A percentile compares a stretch with the other conserved stretches of the same genome.
Conservation (phyloP, 2,113 vertebrate genomes). For the Leucopsar rothschildi region DNA sequence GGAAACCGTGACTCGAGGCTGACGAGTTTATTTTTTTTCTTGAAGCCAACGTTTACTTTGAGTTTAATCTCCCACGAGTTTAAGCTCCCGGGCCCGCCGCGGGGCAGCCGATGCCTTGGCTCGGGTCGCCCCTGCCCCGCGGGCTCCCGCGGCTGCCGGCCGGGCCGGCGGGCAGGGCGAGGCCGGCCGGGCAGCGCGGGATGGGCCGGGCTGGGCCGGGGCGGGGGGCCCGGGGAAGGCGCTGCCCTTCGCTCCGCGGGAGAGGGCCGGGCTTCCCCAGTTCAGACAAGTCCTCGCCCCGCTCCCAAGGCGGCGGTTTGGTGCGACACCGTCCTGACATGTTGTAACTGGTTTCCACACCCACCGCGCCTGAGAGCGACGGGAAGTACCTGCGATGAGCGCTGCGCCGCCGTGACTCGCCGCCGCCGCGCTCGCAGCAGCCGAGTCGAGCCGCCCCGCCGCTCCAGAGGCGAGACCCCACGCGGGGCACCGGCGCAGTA, state of each 20-base stretch:
- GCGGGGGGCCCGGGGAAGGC: background rate
- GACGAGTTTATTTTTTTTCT: background rate
- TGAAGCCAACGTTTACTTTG: background rate
- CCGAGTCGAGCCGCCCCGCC: background rate
- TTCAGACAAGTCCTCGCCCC: conserved; percentile 78
- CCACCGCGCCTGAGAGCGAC: conserved; percentile 72
- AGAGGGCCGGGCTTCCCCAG: conserved; percentile 69
- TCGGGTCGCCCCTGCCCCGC: background rate
- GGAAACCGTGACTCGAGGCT: conserved; percentile 21
- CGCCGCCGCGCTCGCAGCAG: background rate
- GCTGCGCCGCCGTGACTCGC: background rate
- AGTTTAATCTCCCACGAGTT: background rate
- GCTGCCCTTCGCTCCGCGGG: background rate
- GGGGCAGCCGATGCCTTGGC: background rate
- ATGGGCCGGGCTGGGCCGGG: background rate
- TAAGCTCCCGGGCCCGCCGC: background rate
- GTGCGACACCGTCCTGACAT: conserved; percentile 70
- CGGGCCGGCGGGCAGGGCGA: background rate
- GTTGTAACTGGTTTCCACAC: conserved; percentile 83
- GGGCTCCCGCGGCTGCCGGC: background rate
- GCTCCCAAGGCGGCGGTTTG: conserved; percentile 59
- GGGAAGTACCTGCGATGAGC: conserved; percentile 53
- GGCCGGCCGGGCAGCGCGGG: background rate
- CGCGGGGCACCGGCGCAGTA: background rate
- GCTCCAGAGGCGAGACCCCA: background rate